Conservation (phyloP, 2,888 invertebrate genomes). For the Yponomeuta malinellus region DNA sequence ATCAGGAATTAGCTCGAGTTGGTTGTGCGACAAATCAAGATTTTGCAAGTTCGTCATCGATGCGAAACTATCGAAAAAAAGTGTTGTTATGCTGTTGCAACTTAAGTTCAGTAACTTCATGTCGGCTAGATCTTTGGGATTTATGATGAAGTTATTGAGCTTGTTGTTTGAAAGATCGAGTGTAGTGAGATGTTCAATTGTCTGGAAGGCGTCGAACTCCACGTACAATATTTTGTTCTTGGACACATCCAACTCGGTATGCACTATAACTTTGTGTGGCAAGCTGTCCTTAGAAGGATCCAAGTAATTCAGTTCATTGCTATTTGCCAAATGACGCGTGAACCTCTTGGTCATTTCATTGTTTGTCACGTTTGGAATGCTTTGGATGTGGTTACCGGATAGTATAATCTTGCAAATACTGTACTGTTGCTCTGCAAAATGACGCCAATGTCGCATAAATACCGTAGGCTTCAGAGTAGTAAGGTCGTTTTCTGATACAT, state of each 20-base stretch:
- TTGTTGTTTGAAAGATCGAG: constrained; percentile 54
- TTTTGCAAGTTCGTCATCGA: constrained; percentile 52
- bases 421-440: constrained; percentile 34
- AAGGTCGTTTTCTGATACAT: constrained; percentile 52
- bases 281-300: constrained; percentile 25
- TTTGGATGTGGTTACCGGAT: constrained; percentile 46
- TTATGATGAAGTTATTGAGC: constrained; percentile 42
- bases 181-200: constrained; percentile 39
- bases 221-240: constrained; percentile 47
- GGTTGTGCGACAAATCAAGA: constrained; percentile 58
- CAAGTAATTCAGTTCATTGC: neutral
- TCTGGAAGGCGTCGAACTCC: constrained; percentile 54
- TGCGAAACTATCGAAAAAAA: constrained; percentile 47
- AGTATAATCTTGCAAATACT: constrained; percentile 52
- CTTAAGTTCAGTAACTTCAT: constrained; percentile 55
- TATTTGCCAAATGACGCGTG: constrained; percentile 29
- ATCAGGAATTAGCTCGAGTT: constrained; percentile 44
- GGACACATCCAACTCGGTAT: constrained; percentile 56
- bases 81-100: constrained; percentile 38
- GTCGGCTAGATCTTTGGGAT: constrained; percentile 40
- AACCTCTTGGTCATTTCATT: constrained; percentile 33
- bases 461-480: constrained; percentile 42
- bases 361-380: constrained; percentile 45
- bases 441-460: constrained; percentile 56
- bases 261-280: constrained; percentile 25